Base-by-base conservation (phyloP, 1,140 invertebrate species). In the Oryctes rhinoceros region DNA sequence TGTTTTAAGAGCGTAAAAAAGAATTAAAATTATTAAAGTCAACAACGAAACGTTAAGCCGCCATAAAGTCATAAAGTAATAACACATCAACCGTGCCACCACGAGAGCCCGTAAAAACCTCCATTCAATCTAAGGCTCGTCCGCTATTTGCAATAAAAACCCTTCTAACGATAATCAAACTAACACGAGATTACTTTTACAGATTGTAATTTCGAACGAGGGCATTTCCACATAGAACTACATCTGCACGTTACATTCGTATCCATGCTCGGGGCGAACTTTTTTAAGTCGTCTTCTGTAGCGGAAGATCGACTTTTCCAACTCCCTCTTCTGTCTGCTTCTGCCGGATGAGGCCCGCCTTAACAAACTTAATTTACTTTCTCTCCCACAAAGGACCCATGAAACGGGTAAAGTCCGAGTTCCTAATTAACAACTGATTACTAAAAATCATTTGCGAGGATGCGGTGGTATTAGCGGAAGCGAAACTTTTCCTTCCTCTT, bases 351-450 rank as follows among this genome's bases (percentile, higher is more conserved):
- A 18, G 15, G 49, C n/a, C 53, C 53, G 53, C 53, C 15, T 59
- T 71, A 71, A 71, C 65, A 71, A 71, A 71, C 65, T 71, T 71
- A 71, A 71, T 71, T 71, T 71, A 71, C 65, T 37, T 37, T 30
- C 65, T 6, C 18, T 30, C 35, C 65, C 65, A 71, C 65, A 71
- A 71, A 71, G 65, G 65, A 71, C 65, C 65, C 15, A n/a, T 59
- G 20, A 24, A 71, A 71, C 24, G 65, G 65, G 18, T 13, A 24
- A 11, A 71, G 65, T 71, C 65, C 65, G 65, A 15, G 35, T 30
- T 71, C 35, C 18, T 71, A 71, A 71, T 71, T 71, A 71, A 71
- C 20, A 71, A 71, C 65, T 71, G 65, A 71, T 71, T 71, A 71
- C 18, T 71, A 71, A 71, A 71, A 71, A 71, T 71, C 65, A 71